Conservation (phyloP, 1,140 invertebrate genomes). For the Cardiocondyla obscurior region DNA sequence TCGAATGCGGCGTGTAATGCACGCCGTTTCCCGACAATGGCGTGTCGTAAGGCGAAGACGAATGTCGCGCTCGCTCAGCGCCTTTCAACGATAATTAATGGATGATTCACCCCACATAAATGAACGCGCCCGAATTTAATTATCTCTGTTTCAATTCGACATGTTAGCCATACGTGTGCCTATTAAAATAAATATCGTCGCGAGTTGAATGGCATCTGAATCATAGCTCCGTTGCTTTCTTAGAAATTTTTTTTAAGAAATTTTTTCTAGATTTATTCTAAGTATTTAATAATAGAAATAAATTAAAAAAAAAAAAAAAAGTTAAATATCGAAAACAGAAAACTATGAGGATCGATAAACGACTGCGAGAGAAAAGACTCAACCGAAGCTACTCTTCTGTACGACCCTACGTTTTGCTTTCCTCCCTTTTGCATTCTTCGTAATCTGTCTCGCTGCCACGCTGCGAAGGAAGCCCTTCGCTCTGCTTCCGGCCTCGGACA, state of each 20-base stretch:
- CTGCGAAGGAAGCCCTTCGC: neutral
- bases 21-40: conserved; percentile 56
- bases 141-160: neutral
- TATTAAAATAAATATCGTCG: neutral
- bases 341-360: neutral
- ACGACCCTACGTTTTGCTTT: neutral
- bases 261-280: no score
- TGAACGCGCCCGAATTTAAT: neutral
- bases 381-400: conserved; percentile 17
- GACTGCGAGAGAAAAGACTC: neutral
- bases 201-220: neutral
- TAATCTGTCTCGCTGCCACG: neutral
- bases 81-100: conserved; percentile 61
- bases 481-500: neutral
- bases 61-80: conserved; percentile 72
- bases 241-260: no score
- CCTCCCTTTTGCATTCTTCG: neutral
- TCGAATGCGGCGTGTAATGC: conserved; percentile 29
- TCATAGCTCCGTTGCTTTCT: neutral
- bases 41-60: conserved; percentile 44
- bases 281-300: no score
- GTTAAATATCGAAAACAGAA: neutral
- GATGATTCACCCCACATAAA: neutral
- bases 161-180: neutral
- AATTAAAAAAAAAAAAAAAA: no score